phyloP scores from a whole-genome alignment of 1,140 invertebrate genomes.

The Brachionus calyciflorus region DNA sequence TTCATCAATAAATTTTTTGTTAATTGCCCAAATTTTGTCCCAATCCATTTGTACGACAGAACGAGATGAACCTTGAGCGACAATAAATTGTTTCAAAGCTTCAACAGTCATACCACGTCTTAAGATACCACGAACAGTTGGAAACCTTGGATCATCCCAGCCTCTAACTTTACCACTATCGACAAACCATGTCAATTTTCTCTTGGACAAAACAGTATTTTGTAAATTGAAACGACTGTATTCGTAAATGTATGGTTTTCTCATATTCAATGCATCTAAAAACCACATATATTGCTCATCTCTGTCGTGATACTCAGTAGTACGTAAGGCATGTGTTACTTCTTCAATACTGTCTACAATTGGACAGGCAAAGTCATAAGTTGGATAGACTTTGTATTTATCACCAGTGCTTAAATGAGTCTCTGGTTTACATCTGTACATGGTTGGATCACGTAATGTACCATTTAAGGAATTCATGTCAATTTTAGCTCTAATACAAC shows the following conservation, averaged over 20 bases:
- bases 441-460: slow-evolving; percentile 96
- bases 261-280: slow-evolving; percentile 65
- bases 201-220: slow-evolving; percentile 92
- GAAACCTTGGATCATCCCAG: slow-evolving; percentile 98
- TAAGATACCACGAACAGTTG: slow-evolving; percentile 92
- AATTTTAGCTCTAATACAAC: slow-evolving; percentile 93
- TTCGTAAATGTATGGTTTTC: slow-evolving; percentile 90
- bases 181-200: slow-evolving; percentile 96
- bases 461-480: slow-evolving; percentile 94
- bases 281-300: slow-evolving; percentile 96
- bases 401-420: slow-evolving; percentile 83
- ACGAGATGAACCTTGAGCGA: slow-evolving; percentile 94
- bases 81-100: slow-evolving; percentile 92
- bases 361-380: slow-evolving; percentile 99
- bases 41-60: slow-evolving; percentile 99
- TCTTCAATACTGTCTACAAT: slow-evolving; percentile 95
- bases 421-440: slow-evolving; percentile 96
- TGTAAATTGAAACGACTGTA: slow-evolving; percentile 94
- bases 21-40: slow-evolving; percentile 99
- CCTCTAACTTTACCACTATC: slow-evolving; percentile 86
- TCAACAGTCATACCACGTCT: slow-evolving; percentile 94
- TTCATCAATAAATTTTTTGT: slow-evolving; percentile 94
- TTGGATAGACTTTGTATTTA: slow-evolving; percentile 98
- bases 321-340: slow-evolving; percentile 92
- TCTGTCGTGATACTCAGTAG: slow-evolving; percentile 96